Evolutionary conservation across 2,888 invertebrate species (phyloP).

Genomic region (Catocala fraxini): DNA sequence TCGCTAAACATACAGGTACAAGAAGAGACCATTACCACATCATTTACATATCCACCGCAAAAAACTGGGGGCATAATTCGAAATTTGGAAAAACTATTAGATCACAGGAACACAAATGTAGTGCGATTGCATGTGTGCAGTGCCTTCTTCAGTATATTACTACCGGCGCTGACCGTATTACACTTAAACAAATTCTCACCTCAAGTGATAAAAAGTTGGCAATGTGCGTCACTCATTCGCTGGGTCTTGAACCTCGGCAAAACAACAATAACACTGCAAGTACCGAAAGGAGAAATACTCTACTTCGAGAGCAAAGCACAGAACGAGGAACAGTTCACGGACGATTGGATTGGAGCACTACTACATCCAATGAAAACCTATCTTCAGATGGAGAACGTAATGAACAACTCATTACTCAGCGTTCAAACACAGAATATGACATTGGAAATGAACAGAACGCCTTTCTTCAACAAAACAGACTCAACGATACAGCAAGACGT

Average conservation of each 20-base stretch:
- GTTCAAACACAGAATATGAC: background rate
- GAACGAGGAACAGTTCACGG: too few species aligned
- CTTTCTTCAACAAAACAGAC: constrained; percentile 3
- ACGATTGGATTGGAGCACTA: too few species aligned
- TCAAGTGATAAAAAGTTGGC: constrained; percentile 15
- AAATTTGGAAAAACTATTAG: constrained; percentile 25
- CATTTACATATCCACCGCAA: constrained; percentile 32
- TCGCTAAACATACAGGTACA: constrained; percentile 27
- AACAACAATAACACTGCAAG: background rate
- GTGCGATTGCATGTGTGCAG: constrained; percentile 31
- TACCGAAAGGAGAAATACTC: too few species aligned
- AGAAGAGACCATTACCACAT: constrained; percentile 27
- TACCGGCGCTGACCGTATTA: constrained; percentile 24
- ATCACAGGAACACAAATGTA: constrained; percentile 25
- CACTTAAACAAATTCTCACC: constrained; percentile 26
- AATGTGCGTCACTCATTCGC: constrained; percentile 23
- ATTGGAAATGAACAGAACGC: constrained; percentile 2
- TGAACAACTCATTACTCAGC: constrained; percentile 1
- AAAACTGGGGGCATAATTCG: constrained; percentile 26
- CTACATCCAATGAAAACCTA: too few species aligned
- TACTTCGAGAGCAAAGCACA: too few species aligned
- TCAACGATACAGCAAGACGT: constrained; percentile 6
- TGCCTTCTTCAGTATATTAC: constrained; percentile 35
- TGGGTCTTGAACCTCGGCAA: constrained; percentile 14
- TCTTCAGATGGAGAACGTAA: constrained; percentile 8